A percentile compares a stretch with the other conserved stretches of the same genome.
phyloP scores from a whole-genome alignment of 2,888 invertebrate species.

The Gandaritis pyraliata region DNA sequence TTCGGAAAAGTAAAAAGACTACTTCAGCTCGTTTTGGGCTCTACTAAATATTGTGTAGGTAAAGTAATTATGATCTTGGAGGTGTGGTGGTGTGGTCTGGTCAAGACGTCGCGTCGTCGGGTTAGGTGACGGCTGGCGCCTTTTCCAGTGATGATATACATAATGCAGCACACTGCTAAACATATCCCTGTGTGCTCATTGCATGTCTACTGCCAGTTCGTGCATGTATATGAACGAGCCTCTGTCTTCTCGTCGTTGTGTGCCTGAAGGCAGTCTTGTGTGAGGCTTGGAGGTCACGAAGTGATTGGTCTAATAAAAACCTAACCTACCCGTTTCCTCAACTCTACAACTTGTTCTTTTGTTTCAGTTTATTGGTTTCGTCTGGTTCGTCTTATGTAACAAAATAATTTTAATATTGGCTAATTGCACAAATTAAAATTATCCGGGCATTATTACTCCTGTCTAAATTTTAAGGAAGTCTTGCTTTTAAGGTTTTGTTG shows the following conservation, averaged over 20 bases:
- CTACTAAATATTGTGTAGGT: not conserved
- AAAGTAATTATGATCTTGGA: conserved; percentile 33
- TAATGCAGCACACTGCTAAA: conserved; percentile 56
- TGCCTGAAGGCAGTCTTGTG: conserved; percentile 57
- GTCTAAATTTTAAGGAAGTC: conserved; percentile 33
- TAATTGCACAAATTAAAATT: conserved; percentile 1
- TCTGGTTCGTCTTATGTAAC: conserved; percentile 46
- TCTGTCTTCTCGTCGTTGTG: conserved; percentile 54
- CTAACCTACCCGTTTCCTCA: conserved; percentile 1
- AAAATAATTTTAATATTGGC: conserved; percentile 25
- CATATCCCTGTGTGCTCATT: conserved; percentile 56
- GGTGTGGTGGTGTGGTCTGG: conserved; percentile 34
- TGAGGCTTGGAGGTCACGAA: conserved; percentile 70
- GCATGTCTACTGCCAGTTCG: conserved; percentile 56
- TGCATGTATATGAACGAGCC: conserved; percentile 73
- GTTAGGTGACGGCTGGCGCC: conserved; percentile 68
- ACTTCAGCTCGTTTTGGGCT: too few relatives aligned
- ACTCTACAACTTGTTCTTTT: not conserved
- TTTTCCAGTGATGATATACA: conserved; percentile 74
- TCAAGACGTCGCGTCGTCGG: conserved; percentile 52
- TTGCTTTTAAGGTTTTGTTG: conserved; percentile 25
- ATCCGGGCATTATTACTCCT: conserved; percentile 20
- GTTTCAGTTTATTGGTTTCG: conserved; percentile 46
- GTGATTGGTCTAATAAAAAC: conserved; percentile 58
- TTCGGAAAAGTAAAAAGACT: too few relatives aligned